Evolutionary conservation across 1,140 invertebrate species (phyloP), one percentile per base, ranked within the genome.

Genomic region (Dufourea novaeangliae): DNA sequence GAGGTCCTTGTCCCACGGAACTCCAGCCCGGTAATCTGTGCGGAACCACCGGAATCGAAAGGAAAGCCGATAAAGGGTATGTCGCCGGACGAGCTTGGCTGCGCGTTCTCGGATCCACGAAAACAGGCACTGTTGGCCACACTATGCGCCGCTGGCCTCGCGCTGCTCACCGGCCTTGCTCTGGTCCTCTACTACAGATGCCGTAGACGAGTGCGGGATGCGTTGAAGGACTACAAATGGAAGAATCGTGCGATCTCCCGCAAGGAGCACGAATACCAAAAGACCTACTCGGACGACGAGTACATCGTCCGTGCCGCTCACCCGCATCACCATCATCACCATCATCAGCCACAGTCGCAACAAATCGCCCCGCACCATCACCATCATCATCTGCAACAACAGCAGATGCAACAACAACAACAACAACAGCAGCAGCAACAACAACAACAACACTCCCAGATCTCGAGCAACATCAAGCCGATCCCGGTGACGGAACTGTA

Each of bases 401-500:
- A 62, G 90, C 93, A 82, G 90, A 94, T 89, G 88, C 84, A 82
- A 3, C 79, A 73, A 92, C 92, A 62, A 90, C 93, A 82, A 90
- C 94, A 89, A 88, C 84, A 82, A 3, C 79, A 73, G 4, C 84
- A 87, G 0, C 82, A 81, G 0, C 83, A 86, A 4, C 86, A 87
- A 5, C 92, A 87, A 91, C 94, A 83, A 88, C 94, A 88, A 89
- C 94, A 91, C 86, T 93, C 85, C 61, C 92, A 89, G 88, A 92
- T 94, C 87, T 93, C 94, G 90, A 81, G 89, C 87, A 94, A 94
- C 89, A 92, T 94, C 22, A 94, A 96, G 89, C 95, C 96, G 6
- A 97, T 97, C 86, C 97, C 97, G 54, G 96, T 97, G 79, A 97
- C 97, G 92, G 97, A 97, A 92, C 96, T 98, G 95, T 98, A 97